phyloP scores from a whole-genome alignment of 2,113 vertebrate genomes.

The Natator depressus region DNA sequence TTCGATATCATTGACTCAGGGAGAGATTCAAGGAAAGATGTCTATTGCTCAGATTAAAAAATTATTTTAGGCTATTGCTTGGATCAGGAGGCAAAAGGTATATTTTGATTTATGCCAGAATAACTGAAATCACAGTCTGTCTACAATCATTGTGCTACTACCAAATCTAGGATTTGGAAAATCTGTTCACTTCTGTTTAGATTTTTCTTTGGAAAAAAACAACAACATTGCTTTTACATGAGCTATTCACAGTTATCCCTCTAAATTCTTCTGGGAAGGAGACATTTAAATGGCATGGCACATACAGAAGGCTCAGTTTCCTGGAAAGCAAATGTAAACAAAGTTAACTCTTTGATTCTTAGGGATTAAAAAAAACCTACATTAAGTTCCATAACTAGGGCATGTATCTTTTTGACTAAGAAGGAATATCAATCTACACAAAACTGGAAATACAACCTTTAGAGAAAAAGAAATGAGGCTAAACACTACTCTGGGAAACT shows the following conservation, averaged over 20 bases:
- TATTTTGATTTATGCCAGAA: background rate
- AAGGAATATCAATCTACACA: constrained; percentile 23
- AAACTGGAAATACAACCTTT: constrained; percentile 2
- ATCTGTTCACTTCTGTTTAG: background rate
- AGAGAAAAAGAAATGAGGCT: background rate
- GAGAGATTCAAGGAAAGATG: background rate
- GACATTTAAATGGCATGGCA: background rate
- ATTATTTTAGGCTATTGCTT: background rate
- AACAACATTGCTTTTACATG: background rate
- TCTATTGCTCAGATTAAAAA: background rate
- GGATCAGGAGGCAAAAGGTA: background rate
- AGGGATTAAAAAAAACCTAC: background rate
- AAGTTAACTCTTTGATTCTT: background rate
- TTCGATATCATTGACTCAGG: background rate
- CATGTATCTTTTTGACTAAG: background rate
- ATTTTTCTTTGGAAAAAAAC: background rate
- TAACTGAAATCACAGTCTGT: background rate
- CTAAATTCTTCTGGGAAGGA: background rate
- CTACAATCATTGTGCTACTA: background rate
- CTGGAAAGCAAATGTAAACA: background rate
- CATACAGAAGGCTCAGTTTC: background rate
- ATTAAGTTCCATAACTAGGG: fast-evolving
- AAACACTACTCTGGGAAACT: constrained; percentile 31
- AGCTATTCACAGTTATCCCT: background rate
- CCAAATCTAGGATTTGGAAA: background rate